Conservation (phyloP, 2,797 vertebrate genomes). For the Cirrhinus mrigala region DNA sequence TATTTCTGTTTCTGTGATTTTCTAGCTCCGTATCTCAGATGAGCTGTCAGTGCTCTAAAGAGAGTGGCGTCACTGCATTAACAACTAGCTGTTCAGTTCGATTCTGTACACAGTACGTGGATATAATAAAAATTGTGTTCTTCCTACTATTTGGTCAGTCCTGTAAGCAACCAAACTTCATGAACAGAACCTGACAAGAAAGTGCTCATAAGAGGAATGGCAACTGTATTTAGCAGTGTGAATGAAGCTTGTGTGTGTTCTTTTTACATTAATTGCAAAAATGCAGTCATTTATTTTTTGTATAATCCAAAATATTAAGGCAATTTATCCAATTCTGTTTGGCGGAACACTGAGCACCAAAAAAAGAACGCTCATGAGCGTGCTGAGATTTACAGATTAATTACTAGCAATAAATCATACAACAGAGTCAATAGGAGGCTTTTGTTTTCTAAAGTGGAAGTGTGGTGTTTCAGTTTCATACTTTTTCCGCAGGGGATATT, state of each 20-base stretch:
- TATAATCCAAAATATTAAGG: neutral
- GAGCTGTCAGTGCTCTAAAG: constrained; percentile 21
- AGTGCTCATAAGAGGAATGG: neutral
- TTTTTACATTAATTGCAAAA: neutral
- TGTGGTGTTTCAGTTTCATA: constrained; percentile 7
- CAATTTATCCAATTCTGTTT: neutral
- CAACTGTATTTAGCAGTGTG: neutral
- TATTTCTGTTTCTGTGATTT: constrained; percentile 2
- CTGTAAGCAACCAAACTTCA: neutral
- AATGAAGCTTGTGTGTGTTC: neutral
- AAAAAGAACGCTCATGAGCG: neutral
- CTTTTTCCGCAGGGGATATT: neutral
- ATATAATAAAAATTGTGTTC: constrained; percentile 6
- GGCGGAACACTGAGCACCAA: neutral
- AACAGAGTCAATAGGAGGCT: neutral
- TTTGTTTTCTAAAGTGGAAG: constrained; percentile 26
- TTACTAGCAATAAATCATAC: constrained; percentile 19
- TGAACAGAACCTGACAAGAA: neutral
- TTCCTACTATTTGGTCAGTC: neutral
- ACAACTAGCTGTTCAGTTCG: constrained; percentile 12
- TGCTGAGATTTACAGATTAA: neutral
- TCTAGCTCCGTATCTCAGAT: neutral
- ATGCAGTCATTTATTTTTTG: neutral
- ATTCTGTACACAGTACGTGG: constrained; percentile 19
- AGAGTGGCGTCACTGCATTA: constrained; percentile 26